These are phyloP conservation scores for Hippoglossus stenolepis DNA, from an alignment of 2,113 vertebrate species.

Conservation along the genomic window DNA sequence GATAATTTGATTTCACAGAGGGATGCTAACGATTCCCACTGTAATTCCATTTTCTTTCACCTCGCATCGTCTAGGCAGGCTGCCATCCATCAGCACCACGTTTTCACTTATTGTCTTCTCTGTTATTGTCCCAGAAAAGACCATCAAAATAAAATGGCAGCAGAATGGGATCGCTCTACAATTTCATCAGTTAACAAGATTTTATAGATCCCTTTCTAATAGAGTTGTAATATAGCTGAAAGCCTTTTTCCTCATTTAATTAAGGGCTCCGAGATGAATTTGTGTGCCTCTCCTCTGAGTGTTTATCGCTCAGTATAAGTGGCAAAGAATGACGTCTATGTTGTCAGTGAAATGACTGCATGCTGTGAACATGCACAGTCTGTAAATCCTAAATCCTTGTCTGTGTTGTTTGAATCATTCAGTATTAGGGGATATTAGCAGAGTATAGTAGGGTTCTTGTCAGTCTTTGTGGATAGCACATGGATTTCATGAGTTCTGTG, in stretches of 20 bases:
- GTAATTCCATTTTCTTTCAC: constrained; percentile 65
- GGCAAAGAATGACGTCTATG: not conserved
- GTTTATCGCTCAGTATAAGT: not conserved
- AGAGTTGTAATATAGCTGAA: constrained; percentile 19
- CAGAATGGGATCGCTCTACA: constrained; percentile 22
- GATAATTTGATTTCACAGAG: constrained; percentile 76
- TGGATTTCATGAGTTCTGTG: not conserved
- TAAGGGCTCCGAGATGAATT: constrained; percentile 1
- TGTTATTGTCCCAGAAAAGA: constrained; percentile 11
- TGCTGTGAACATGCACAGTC: not conserved
- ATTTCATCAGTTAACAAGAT: constrained; percentile 36
- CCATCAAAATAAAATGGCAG: constrained; percentile 15
- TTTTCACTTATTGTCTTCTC: constrained; percentile 38
- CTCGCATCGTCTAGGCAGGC: constrained; percentile 29
- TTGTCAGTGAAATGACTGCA: not conserved
- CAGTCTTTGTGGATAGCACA: too few relatives aligned
- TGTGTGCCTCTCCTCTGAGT: not conserved
- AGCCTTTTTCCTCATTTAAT: constrained; percentile 39
- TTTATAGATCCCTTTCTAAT: constrained; percentile 29
- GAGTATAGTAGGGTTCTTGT: not conserved
- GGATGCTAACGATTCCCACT: constrained; percentile 65
- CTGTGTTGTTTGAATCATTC: not conserved
- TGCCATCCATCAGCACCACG: constrained; percentile 31
- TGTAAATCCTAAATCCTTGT: not conserved
- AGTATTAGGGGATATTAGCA: not conserved